Evolutionary conservation across 2,797 vertebrate genomes (phyloP), one percentile per base, ranked within the genome.

Genomic region (Tinamus major): DNA sequence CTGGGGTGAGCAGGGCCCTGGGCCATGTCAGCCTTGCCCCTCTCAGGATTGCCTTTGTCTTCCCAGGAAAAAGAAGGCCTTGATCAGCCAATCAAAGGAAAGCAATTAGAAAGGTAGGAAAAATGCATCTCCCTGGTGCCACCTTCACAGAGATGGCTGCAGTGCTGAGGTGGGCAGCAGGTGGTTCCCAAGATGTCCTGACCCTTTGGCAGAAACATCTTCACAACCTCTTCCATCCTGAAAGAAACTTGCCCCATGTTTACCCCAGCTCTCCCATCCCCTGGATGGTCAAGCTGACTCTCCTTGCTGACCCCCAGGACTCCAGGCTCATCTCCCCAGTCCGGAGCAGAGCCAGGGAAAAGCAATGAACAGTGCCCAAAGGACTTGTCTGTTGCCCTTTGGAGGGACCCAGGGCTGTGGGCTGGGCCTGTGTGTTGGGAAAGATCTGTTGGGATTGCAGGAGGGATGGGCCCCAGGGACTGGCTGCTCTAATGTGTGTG

Each of bases 61-160:
- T 94, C 84, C 19, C 26, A 94, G 94, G 90, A 91, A 31, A 76
- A 79, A 2, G 55, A 92, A 78, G 7, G 91, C 42, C 71, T 29
- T 65, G 2, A 55, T 86, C 51, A 78, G 24, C n/a, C 49, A 61
- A 83, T 11, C 58, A 68, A 58, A 80, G 41, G 79, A 72, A 11
- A 11, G 46, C n/a, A 69, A 81, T 16, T 75, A 17, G 81, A 90
- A 92, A 88, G 92, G 93, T 93, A 91, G 26, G 89, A 31, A 72
- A 51, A 91, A 69, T 21, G 24, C 7, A 49, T 1, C 69, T 72
- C 7, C 39, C 8, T 24, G 27, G 11, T 10, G 11, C 27, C 15
- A 2, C 14, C 7, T 19, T 41, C 31, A 37, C 24, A 76, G 58
- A 59, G 48, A 9, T 6, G 11, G 2, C 27, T 63, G 9, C 5